A percentile compares a stretch with the other conserved stretches of the same genome.
phyloP scores from a whole-genome alignment of 2,113 vertebrate genomes.

The Ardeotis arabs region DNA sequence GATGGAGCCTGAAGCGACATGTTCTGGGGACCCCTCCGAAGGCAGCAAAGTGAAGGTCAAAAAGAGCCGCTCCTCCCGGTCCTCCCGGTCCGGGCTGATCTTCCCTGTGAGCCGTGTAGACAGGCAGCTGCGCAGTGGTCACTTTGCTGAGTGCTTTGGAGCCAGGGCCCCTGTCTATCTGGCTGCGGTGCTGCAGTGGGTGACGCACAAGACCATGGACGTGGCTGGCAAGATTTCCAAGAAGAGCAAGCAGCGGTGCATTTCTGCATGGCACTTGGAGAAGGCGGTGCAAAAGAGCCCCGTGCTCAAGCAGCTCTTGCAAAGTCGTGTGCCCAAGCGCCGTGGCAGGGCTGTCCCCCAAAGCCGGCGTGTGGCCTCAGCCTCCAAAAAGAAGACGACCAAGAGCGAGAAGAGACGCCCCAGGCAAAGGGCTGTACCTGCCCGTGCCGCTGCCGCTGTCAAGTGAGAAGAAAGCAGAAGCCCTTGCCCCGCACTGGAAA shows the following conservation, averaged over 20 bases:
- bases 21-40: neutral
- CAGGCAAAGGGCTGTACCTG: too few relatives aligned
- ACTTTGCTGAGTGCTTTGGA: slow-evolving; percentile 66
- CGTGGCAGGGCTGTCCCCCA: slow-evolving; percentile 61
- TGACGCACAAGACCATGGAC: slow-evolving; percentile 76
- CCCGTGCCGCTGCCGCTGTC: too few relatives aligned
- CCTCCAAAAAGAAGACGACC: slow-evolving; percentile 56
- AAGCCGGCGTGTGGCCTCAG: slow-evolving; percentile 35
- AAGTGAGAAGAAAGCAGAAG: too few relatives aligned
- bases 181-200: slow-evolving; percentile 75
- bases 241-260: slow-evolving; percentile 63
- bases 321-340: neutral
- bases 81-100: slow-evolving; percentile 65
- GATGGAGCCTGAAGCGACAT: neutral
- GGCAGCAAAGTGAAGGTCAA: neutral
- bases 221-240: slow-evolving; percentile 70
- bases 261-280: slow-evolving; percentile 71
- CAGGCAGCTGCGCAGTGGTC: slow-evolving; percentile 72
- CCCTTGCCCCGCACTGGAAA: too few relatives aligned
- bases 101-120: slow-evolving; percentile 80
- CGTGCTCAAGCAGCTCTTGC: slow-evolving; percentile 69
- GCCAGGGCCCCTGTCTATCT: slow-evolving; percentile 2
- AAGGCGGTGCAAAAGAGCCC: slow-evolving; percentile 71
- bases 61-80: slow-evolving; percentile 22
- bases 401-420: neutral